Base-by-base conservation (phyloP, 2,113 vertebrate genomes). In the Orthochromis malagaraziensis region DNA sequence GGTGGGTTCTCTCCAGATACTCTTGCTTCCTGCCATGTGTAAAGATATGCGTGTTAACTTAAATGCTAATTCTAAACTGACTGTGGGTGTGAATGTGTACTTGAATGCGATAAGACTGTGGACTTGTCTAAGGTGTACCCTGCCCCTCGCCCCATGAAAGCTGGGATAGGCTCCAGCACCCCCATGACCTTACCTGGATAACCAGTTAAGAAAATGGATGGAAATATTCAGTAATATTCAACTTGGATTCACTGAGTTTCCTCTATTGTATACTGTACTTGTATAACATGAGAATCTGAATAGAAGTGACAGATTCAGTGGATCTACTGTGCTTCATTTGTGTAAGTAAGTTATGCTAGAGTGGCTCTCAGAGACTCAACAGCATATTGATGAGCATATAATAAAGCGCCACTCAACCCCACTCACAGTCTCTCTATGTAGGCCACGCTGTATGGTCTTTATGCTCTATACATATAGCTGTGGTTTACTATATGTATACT, bases 361-460 rank as follows among this genome's bases (percentile, higher is more conserved):
- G 83, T 38, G 2, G 81, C 89, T 49, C 77, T 81, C 68, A 65
- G 38, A 80, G 49, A 65, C 87, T 89, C 81, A 42, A 14, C 85
- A 42, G 81, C 8, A 57, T 81, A 93, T 90, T 47, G 90, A 91
- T 88, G 82, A 54, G 24, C 49, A 70, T 65, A 70, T 47, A 75
- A 80, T 9, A 24, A 5, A 51, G 35, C 6, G 13, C 63, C 55
- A 45, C 21, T 12, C 24, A 75, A 75, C 24, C 42, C 70, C 70
- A 75, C 42, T 12, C 40, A 65, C 11, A 87, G 12, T 82, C 82
- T 58, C 33, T 60, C 49, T 21, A 29, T 58, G 40, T 68, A 42
- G 73, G 40, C 12, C 42, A 42, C 68, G 4, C 21, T 45, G 38
- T 45, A 73, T 26, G 21, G 21, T 45, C 40, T 45, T 21, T 73